Base-by-base conservation (phyloP, 2,797 vertebrate species). In the Carcharodon carcharias region DNA sequence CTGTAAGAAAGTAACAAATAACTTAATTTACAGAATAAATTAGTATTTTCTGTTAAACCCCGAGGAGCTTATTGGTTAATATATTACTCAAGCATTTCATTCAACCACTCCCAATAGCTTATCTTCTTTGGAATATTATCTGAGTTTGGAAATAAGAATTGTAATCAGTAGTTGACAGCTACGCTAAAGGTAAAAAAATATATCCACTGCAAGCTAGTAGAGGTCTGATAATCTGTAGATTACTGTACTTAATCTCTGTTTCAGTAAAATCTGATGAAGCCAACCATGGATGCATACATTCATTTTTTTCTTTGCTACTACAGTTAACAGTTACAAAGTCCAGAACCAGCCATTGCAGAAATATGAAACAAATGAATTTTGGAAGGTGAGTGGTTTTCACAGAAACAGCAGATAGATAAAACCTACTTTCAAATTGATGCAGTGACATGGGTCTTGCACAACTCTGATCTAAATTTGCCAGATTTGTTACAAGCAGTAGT, bases 1-100 rank as follows among this genome's bases (percentile, higher is more conserved):
- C 93, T 95, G 31, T 95, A 67, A 71, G 40, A 95, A 54, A 50
- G n/a, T 18, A 67, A 95, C 65, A 95, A 50, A 95, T 71, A 69
- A 50, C 63, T 65, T 50, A 69, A 40, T 95, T 95, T 71, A 45
- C 65, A 95, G 23, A 67, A 28, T 95, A 95, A 95, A 95, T 95
- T 40, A 23, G 26, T 95, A 23, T 95, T 67, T 50, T 95, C 65
- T 69, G 40, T 67, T 71, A 54, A 26, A 23, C 23, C 23, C 93
- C 4, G 35, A 71, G 63, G 65, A 95, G 71, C 21, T 26, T 94
- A 69, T 94, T 71, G 63, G 65, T 54, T 50, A 69, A 71, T 31
- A 71, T 26, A 28, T 69, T 69, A 95, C 40, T 95, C 65, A 16
- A 67, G 9, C 93, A 71, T 54, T 94, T 45, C 65, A 95, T 71